Conservation (phyloP, 92 coral and sea anemone genomes). For the Scolanthus callimorphus region DNA sequence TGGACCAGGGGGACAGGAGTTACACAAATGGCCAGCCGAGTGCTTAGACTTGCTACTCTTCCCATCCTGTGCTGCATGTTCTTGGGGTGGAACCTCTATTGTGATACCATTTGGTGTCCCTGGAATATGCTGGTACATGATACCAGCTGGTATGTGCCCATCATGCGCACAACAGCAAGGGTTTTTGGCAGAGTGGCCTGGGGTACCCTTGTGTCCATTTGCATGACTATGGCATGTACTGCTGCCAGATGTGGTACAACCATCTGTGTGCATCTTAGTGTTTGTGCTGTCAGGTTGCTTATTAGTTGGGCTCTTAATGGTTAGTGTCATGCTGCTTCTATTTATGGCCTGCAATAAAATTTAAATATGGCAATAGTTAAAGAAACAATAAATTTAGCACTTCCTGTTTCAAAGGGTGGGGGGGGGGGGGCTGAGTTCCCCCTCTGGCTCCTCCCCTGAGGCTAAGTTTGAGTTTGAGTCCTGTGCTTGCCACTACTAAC, state of each 20-base stretch:
- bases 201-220: conserved; percentile 9
- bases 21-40: conserved; percentile 62
- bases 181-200: conserved; percentile 12
- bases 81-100: conserved; percentile 42
- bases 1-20: conserved; percentile 83
- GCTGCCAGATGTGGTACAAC: not conserved
- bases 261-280: not conserved
- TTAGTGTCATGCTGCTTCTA: not conserved
- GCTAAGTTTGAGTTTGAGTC: no score
- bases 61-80: conserved; percentile 41
- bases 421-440: no score
- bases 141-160: conserved; percentile 52
- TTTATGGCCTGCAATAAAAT: not conserved
- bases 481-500: no score
- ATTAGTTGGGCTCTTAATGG: not conserved
- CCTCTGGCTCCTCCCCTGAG: no score
- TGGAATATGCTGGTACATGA: conserved; percentile 59
- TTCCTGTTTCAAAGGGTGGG: no score
- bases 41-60: conserved; percentile 60
- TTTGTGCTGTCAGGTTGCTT: not conserved
- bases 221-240: conserved; percentile 10
- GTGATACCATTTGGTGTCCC: conserved; percentile 56
- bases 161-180: conserved; percentile 68
- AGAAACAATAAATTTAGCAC: no score
- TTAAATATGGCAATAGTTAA: no score